Evolutionary conservation across 2,113 vertebrate species (phyloP).

Genomic region (Myotis lucifugus): DNA sequence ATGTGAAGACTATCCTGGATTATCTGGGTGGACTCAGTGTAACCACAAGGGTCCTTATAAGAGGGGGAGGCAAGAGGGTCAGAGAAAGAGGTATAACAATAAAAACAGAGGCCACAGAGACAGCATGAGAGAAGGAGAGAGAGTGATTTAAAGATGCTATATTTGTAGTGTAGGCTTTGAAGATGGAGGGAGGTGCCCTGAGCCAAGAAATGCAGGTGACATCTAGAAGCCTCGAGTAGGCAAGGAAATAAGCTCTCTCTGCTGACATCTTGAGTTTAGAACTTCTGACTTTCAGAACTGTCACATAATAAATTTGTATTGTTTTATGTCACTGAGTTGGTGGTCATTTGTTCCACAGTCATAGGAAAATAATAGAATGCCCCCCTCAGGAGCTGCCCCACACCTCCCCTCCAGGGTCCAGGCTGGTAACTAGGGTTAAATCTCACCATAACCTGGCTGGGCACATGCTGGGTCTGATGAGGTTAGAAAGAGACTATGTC

Average conservation of each 20-base stretch:
- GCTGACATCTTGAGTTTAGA: neutral
- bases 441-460: neutral
- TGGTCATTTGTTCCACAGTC: neutral
- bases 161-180: neutral
- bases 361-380: neutral
- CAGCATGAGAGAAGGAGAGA: neutral
- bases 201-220: neutral
- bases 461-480: neutral
- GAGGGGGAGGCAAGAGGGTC: neutral
- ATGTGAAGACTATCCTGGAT: neutral
- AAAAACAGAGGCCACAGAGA: neutral
- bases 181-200: neutral
- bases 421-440: neutral
- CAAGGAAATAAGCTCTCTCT: neutral
- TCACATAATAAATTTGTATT: neutral
- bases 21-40: neutral
- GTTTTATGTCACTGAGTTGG: neutral
- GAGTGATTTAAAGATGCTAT: neutral
- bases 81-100: neutral
- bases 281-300: neutral
- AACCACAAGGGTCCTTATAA: neutral
- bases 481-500: neutral
- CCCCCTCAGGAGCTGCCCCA: neutral
- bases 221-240: neutral
- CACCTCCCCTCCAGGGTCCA: neutral